Base-by-base conservation (phyloP, 2,797 vertebrate species). In the Chaenodraco wilsoni region DNA sequence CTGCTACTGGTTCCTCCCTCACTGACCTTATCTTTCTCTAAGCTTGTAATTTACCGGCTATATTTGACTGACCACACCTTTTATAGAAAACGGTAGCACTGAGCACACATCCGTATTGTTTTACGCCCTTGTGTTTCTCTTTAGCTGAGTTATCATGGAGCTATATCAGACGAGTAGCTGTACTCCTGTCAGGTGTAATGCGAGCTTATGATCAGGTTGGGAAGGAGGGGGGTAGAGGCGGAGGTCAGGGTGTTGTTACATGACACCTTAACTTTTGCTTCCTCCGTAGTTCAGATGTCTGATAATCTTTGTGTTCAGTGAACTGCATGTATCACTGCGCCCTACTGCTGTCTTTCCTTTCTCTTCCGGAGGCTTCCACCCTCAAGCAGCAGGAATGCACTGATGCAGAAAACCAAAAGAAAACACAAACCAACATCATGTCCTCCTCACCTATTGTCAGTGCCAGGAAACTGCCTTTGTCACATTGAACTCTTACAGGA, bases 141-240 rank as follows among this genome's bases (percentile, higher is more conserved):
- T 60, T 37, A 37, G 33, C 66, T 31, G 23, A 67, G 55, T 52
- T 67, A 19, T 73, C 43, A 12, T 48, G 46, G 51, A 9, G 40
- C 31, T 33, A 33, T 31, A 62, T 21, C 50, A 43, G 31, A 44
- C 15, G 23, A 8, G 10, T 23, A 54, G 50, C 61, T 56, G 62
- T 72, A 82, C 84, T 87, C 87, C 88, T 91, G 83, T 81, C 81
- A 52, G 63, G 1, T 67, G 68, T 74, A 67, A 79, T 21, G 13
- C 54, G 64, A 78, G 65, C 73, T 43, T 6, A 13, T 65, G 56
- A 66, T 27, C 60, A 61, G 54, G 64, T 44, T 41, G 13, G 19
- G 40, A 14, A 17, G 70, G 54, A 65, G 46, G 51, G 11, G 15
- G 37, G 37, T n/a, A 0, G 23, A 41, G 58, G 46, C 12, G 1